Evolutionary conservation across 2,888 invertebrate species (phyloP).

Genomic region (Camponotus fellah): DNA sequence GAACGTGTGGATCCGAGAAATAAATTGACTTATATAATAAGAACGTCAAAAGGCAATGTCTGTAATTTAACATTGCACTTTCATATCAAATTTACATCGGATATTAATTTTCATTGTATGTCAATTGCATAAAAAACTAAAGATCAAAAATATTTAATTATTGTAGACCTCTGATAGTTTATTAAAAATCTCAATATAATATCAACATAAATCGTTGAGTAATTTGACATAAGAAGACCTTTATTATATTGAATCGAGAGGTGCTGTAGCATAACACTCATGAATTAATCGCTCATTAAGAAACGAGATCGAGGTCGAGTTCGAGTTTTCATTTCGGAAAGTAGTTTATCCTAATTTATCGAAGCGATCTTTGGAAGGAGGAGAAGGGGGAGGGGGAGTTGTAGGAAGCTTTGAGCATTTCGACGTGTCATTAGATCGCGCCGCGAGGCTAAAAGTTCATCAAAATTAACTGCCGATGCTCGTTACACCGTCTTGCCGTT

Average conservation of each 20-base stretch:
- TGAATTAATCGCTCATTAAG: slow-evolving; percentile 25
- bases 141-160: background rate
- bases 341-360: slow-evolving; percentile 16
- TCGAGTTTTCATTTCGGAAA: background rate
- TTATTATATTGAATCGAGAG: background rate
- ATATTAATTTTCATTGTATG: background rate
- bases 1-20: background rate
- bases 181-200: background rate
- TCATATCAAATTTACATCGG: background rate
- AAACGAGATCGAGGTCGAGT: slow-evolving; percentile 5
- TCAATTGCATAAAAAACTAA: slow-evolving; percentile 1
- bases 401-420: slow-evolving; percentile 17
- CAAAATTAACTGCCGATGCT: slow-evolving; percentile 76
- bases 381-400: background rate
- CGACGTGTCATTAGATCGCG: slow-evolving; percentile 57
- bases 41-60: background rate
- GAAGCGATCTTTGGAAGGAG: background rate
- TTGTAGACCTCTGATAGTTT: too few relatives aligned
- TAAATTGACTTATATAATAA: background rate
- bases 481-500: slow-evolving; percentile 70
- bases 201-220: background rate
- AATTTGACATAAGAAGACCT: background rate
- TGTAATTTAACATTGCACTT: background rate
- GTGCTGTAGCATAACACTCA: background rate
- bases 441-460: slow-evolving; percentile 69